Conservation (phyloP, 2,113 vertebrate genomes). For the Chionomys nivalis region DNA sequence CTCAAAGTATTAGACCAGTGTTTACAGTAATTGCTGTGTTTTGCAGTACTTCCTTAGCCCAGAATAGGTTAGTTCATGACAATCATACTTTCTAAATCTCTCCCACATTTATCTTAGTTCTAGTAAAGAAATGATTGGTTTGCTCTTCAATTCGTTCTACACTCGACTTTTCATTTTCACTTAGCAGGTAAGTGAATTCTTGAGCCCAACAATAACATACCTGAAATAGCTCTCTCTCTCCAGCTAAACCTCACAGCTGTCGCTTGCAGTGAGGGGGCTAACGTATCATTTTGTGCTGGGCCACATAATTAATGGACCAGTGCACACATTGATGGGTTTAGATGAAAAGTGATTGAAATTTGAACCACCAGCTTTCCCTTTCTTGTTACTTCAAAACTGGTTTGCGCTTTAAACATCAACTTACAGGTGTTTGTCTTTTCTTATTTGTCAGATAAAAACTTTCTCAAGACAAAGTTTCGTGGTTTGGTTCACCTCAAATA, state of each 20-base stretch:
- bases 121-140: conserved; percentile 41
- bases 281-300: conserved; percentile 85
- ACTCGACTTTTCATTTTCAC: no score
- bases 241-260: conserved; percentile 75
- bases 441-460: conserved; percentile 83
- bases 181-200: conserved; percentile 60
- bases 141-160: conserved; percentile 28
- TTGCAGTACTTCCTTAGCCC: conserved; percentile 36
- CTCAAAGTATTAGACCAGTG: background rate
- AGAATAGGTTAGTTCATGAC: background rate
- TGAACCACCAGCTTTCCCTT: conserved; percentile 85
- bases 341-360: conserved; percentile 87
- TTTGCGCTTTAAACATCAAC: conserved; percentile 84
- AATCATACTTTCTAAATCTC: conserved; percentile 9
- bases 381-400: conserved; percentile 85
- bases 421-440: conserved; percentile 85
- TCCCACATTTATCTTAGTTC: conserved; percentile 48
- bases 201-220: conserved; percentile 59
- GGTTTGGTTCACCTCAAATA: conserved; percentile 79
- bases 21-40: conserved; percentile 13
- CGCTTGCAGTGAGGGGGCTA: conserved; percentile 81
- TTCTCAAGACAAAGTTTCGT: conserved; percentile 76
- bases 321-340: conserved; percentile 85
- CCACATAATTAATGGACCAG: conserved; percentile 87
- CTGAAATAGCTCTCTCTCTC: conserved; percentile 64